Evolutionary conservation across 2,888 invertebrate genomes (phyloP).

Genomic region (Calliphora vomitoria): DNA sequence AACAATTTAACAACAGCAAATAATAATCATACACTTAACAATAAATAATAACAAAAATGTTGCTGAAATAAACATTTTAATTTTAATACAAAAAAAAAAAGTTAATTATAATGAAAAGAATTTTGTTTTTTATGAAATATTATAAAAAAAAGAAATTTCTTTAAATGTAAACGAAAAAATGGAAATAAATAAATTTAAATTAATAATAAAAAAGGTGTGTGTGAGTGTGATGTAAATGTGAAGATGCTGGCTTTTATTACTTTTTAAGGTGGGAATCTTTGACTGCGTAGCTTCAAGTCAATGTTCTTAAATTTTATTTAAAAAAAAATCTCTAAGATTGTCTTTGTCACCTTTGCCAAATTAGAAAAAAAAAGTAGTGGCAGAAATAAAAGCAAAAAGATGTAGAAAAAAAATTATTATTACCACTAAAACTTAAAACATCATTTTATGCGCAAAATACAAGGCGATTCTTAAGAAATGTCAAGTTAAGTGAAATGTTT

Average conservation of each 20-base stretch:
- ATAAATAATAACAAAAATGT: constrained; percentile 15
- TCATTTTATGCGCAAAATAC: neutral
- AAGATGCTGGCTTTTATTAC: constrained; percentile 10
- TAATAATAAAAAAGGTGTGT: constrained; percentile 53
- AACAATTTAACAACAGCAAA: constrained; percentile 1
- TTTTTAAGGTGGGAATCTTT: constrained; percentile 60
- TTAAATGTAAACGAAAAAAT: neutral
- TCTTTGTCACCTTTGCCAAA: constrained; percentile 34
- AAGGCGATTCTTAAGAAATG: constrained; percentile 32
- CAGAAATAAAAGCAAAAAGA: neutral
- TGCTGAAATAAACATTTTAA: constrained; percentile 27
- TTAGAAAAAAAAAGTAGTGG: constrained; percentile 18
- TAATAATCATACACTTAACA: constrained; percentile 8
- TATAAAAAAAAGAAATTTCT: constrained; percentile 52
- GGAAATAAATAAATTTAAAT: constrained; percentile 28
- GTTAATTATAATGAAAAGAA: constrained; percentile 30
- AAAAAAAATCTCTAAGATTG: neutral
- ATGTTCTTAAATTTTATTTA: constrained; percentile 51
- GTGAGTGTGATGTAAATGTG: constrained; percentile 29
- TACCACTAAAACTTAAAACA: constrained; percentile 8
- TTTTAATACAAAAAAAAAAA: too few relatives aligned
- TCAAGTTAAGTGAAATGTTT: constrained; percentile 9
- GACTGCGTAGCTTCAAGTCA: constrained; percentile 43
- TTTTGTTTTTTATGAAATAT: constrained; percentile 35
- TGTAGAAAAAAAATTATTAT: neutral